A percentile compares a stretch with the other conserved stretches of the same genome.
Conservation (phyloP, 2,113 vertebrate genomes). For the Rostratula benghalensis region DNA sequence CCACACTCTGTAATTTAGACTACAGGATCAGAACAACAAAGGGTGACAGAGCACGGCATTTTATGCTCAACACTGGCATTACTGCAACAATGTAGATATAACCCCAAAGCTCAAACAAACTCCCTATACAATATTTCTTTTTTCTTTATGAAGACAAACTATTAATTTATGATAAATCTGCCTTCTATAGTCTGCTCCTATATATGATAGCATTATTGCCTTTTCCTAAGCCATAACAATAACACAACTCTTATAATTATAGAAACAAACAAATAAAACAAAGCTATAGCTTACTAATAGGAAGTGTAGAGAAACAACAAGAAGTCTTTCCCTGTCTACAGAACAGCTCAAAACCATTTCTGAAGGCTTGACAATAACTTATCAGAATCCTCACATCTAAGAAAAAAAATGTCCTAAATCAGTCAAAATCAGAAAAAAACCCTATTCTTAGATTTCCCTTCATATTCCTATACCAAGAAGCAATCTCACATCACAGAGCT, state of each 20-base stretch:
- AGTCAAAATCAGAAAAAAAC: not conserved
- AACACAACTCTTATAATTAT: not conserved
- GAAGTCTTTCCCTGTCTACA: not conserved
- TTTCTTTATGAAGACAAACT: not conserved
- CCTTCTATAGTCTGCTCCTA: not conserved
- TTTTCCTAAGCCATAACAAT: not conserved
- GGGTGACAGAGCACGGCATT: not conserved
- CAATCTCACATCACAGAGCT: not conserved
- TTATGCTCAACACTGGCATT: not conserved
- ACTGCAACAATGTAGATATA: fast-evolving
- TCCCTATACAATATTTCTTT: not conserved
- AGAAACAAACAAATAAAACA: not conserved
- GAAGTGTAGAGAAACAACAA: not conserved
- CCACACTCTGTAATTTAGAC: not conserved
- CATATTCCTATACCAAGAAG: not conserved
- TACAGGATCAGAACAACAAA: not conserved
- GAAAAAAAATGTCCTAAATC: not conserved
- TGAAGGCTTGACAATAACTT: not conserved
- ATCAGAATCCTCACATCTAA: not conserved
- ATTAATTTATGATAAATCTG: not conserved
- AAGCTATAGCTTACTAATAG: not conserved
- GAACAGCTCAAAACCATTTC: not conserved
- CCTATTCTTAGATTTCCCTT: not conserved
- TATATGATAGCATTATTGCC: not conserved
- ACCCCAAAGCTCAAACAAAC: not conserved